A percentile compares a stretch with the other conserved stretches of the same genome.
Evolutionary conservation across 1,140 invertebrate species (phyloP).

Genomic region (Drosophila murphyi): DNA sequence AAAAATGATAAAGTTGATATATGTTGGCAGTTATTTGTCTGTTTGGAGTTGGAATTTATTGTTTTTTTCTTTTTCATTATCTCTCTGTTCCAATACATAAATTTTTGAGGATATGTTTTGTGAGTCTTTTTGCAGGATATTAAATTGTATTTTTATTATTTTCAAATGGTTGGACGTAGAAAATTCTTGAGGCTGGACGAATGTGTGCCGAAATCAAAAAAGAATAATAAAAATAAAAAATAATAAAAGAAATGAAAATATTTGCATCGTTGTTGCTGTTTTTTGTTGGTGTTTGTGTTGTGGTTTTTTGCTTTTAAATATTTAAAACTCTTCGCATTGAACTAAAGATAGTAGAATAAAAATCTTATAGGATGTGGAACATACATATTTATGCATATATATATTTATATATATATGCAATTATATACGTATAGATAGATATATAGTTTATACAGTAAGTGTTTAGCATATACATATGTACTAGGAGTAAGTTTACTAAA

Average conservation of each 20-base stretch:
- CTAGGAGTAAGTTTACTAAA: constrained; percentile 59
- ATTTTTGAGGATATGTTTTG: constrained; percentile 48
- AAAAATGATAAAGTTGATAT: constrained; percentile 14
- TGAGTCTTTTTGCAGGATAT: constrained; percentile 61
- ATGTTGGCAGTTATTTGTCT: constrained; percentile 62
- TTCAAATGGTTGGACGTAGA: constrained; percentile 57
- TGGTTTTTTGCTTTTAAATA: constrained; percentile 48
- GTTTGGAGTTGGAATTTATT: constrained; percentile 17
- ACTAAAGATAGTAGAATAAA: constrained; percentile 64
- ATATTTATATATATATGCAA: constrained; percentile 36
- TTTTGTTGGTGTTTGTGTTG: constrained; percentile 48
- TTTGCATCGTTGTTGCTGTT: constrained; percentile 16
- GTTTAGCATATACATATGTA: constrained; percentile 51
- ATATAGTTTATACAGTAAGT: constrained; percentile 48
- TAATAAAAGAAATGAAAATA: constrained; percentile 25
- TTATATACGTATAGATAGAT: background rate
- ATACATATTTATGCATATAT: constrained; percentile 27
- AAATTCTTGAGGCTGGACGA: constrained; percentile 64
- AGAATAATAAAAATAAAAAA: constrained; percentile 16
- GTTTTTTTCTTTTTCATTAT: background rate
- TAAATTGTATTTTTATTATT: constrained; percentile 20
- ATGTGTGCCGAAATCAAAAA: constrained; percentile 20
- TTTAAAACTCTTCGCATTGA: constrained; percentile 64
- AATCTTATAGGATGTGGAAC: constrained; percentile 59
- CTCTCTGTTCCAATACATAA: constrained; percentile 5